Base-by-base conservation (phyloP, 2,888 invertebrate genomes). In the Dicycla oo region DNA sequence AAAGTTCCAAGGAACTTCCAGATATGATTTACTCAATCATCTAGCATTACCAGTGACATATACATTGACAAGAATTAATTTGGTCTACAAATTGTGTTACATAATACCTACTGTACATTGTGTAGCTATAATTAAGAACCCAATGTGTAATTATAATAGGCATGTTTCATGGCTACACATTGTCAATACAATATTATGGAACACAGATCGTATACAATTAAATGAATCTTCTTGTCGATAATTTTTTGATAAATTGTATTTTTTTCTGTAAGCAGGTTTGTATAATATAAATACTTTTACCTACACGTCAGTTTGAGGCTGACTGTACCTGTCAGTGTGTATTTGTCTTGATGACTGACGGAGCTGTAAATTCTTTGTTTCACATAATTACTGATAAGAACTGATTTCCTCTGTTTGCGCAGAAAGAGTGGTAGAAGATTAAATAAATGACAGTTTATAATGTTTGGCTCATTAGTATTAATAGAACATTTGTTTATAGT, bases 341-440 rank as follows among this genome's bases (percentile, higher is more conserved):
- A 75, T 68, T 81, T 85, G 81, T 83, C 73, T 78, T 73, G 75
- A 63, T 62, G 69, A 71, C 70, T 85, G 87, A 77, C 78, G 73
- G 67, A 71, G 67, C 2, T 18, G 40, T 73, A 77, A 65, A 66
- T 76, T 78, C 85, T 73, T 82, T 81, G 80, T 81, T 72, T 74
- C 69, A 7, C 18, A 38, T 62, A 78, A 81, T 81, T 61, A 78
- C 58, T 78, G 73, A 84, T 87, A 84, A 82, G 69, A 73, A 4
- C 63, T 79, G 76, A 73, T 82, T 86, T 84, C 85, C 82, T 85
- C 75, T 83, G 83, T 86, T 79, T 70, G 65, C n/a, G 30, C n/a
- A 66, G 63, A 64, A 73, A 78, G 64, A 71, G 72, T 60, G 69
- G 73, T 77, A 70, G 73, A 63, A 64, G 40, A 69, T 66, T 79